Evolutionary conservation across 2,888 invertebrate genomes (phyloP), one percentile per base, ranked within the genome.

Genomic region (Nomada fabriciana): DNA sequence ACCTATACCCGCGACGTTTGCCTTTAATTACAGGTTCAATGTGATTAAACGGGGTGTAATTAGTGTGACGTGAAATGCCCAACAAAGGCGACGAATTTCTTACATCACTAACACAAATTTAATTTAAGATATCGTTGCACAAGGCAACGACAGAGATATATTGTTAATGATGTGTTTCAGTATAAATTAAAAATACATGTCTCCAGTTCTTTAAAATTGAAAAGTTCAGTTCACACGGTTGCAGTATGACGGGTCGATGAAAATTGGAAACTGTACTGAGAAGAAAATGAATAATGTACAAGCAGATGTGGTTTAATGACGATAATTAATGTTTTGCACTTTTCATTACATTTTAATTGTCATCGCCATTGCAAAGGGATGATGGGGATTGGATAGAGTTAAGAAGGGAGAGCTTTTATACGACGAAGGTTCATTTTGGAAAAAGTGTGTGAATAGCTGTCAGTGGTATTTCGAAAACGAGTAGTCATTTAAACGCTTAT

Each of bases 381-480:
- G 36, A 43, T 53, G 57, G 18, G 53, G n/a, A 47, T 7, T 36
- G 1, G 20, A 25, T 18, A 63, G 36, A 18, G 25, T 10, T 50
- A 29, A 60, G 5, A 29, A 23, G 47, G 10, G 0, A 10, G 47
- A 23, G 60, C 69, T 69, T 78, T 36, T 60, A 57, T 68, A 42
- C 29, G 29, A 42, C 53, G 29, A 53, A 86, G 83, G 76, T 86
- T 86, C 68, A 69, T 82, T 86, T 85, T 73, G 86, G 83, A 87
- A 86, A 87, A 84, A 81, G 25, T 84, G 82, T 77, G 52, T 80
- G 86, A 87, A 88, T 82, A 75, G 83, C 86, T 89, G 86, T 88
- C 84, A 86, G 80, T 81, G 83, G 86, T 90, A 78, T 87, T 88
- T 87, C 86, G 83, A 87, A 91, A 89, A 91, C 86, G 86, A 89